Evolutionary conservation across 2,113 vertebrate genomes (phyloP).

Genomic region (Equus przewalskii): DNA sequence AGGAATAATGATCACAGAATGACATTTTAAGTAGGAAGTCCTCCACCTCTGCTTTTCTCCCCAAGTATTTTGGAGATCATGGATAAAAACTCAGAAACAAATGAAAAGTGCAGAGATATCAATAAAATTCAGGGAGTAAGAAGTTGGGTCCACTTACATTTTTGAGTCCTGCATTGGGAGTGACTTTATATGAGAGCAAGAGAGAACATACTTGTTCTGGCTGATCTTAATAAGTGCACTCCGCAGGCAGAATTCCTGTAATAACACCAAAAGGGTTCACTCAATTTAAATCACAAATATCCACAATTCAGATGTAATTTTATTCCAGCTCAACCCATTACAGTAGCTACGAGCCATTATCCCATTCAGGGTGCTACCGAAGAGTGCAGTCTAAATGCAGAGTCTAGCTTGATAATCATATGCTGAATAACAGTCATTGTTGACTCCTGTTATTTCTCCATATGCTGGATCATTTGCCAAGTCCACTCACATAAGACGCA

Average conservation of each 20-base stretch:
- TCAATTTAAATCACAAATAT: slow-evolving; percentile 37
- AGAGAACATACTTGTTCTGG: slow-evolving; percentile 87
- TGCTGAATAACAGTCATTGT: not conserved
- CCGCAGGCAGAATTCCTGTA: slow-evolving; percentile 89
- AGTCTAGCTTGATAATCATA: not conserved
- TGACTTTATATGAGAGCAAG: slow-evolving; percentile 88
- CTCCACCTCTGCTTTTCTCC: not conserved
- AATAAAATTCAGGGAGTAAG: not conserved
- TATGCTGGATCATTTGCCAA: not conserved
- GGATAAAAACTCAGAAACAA: not conserved
- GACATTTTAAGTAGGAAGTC: not conserved
- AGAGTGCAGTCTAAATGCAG: not conserved
- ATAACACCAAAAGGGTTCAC: slow-evolving; percentile 63
- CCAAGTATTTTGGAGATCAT: not conserved
- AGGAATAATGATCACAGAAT: not conserved
- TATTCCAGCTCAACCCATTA: not conserved
- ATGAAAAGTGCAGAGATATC: not conserved
- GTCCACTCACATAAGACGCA: not conserved
- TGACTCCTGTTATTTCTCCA: not conserved
- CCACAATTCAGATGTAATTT: slow-evolving; percentile 1
- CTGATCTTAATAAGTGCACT: slow-evolving; percentile 91
- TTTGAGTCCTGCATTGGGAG: slow-evolving; percentile 71
- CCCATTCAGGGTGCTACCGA: not conserved
- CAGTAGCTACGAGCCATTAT: not conserved
- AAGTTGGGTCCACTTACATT: slow-evolving; percentile 85